phyloP scores from a whole-genome alignment of 2,888 invertebrate species.

The Stenchaetothrips biformis region DNA sequence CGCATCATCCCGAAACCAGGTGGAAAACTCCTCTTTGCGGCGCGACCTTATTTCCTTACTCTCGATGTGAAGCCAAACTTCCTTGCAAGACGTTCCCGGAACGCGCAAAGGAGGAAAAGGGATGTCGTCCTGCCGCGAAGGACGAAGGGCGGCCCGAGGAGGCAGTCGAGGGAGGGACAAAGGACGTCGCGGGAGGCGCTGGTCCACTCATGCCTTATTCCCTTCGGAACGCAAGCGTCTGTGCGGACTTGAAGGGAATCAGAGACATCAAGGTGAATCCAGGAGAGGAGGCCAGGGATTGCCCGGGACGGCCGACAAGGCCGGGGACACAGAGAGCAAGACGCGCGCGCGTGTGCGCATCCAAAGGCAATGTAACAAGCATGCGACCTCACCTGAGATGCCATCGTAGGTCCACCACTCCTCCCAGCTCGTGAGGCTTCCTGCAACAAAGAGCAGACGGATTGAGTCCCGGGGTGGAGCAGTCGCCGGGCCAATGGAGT shows the following conservation, averaged over 20 bases:
- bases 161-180: background rate
- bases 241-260: conserved; percentile 2
- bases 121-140: background rate
- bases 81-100: too few relatives aligned
- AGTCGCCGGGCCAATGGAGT: too few relatives aligned
- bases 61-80: too few relatives aligned
- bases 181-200: background rate
- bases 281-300: background rate
- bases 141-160: background rate
- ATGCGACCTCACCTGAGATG: conserved; percentile 62
- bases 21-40: background rate
- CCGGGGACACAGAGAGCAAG: background rate
- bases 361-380: background rate
- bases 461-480: too few relatives aligned
- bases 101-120: background rate
- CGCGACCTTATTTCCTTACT: too few relatives aligned
- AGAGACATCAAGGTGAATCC: conserved; percentile 14
- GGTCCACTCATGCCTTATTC: conserved; percentile 1
- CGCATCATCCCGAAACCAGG: background rate
- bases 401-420: conserved; percentile 87
- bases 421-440: conserved; percentile 73
- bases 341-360: background rate
- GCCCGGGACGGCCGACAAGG: background rate
- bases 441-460: conserved; percentile 52
- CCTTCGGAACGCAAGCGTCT: background rate